A percentile compares a stretch with the other conserved stretches of the same genome.
These are phyloP conservation scores for human (Homo sapiens) DNA, from an alignment of 2,113 vertebrate species.

Conservation along the genomic window DNA sequence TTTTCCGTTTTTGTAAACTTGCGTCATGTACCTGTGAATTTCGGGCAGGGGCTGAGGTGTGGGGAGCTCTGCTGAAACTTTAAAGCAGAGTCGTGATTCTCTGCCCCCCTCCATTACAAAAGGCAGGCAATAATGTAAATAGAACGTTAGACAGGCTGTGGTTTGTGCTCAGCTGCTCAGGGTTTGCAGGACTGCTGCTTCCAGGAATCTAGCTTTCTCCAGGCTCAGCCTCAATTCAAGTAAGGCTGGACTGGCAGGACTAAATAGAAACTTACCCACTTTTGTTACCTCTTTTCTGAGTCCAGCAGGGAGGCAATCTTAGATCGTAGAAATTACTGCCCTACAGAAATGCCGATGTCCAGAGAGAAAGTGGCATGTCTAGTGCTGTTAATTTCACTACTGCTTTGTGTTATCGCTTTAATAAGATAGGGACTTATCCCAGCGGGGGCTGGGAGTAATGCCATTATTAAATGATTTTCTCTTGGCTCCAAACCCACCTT, in stretches of 20 bases:
- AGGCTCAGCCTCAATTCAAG: background rate
- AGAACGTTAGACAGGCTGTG: background rate
- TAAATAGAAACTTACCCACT: background rate
- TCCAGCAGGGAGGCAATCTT: background rate
- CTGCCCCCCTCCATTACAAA: background rate
- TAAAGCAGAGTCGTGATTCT: fast-evolving
- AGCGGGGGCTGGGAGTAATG: no score
- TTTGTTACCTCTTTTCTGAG: background rate
- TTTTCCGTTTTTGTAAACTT: background rate
- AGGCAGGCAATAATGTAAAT: background rate
- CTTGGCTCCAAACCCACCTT: background rate
- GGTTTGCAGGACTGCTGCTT: background rate
- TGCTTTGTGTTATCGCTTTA: background rate
- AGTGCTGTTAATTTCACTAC: background rate
- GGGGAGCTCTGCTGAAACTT: background rate
- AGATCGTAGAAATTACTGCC: background rate
- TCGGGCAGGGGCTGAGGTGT: background rate
- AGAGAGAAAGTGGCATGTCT: no score
- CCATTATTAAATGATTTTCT: background rate
- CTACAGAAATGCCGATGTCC: background rate
- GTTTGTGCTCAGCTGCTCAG: background rate
- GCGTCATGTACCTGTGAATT: no score
- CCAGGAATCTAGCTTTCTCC: background rate
- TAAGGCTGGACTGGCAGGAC: background rate
- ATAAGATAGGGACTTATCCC: background rate